These are phyloP conservation scores for Lithobates pipiens DNA, from an alignment of 2,797 vertebrate genomes.

Conservation along the genomic window DNA sequence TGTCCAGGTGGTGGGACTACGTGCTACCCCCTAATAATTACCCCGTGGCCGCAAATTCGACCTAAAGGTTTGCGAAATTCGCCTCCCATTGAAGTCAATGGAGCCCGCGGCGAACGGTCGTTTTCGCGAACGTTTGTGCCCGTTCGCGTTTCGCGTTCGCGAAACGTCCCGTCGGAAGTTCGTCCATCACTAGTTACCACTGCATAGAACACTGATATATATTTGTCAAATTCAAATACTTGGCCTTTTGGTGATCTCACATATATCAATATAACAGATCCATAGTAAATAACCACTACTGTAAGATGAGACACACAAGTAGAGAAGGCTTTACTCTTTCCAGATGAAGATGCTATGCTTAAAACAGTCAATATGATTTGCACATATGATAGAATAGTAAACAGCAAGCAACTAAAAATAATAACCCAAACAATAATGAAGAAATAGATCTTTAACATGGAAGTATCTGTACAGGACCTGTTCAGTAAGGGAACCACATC, in stretches of 20 bases:
- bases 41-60: no score
- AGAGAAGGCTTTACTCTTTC: slow-evolving; percentile 15
- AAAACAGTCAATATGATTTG: slow-evolving; percentile 3
- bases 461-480: slow-evolving; percentile 15
- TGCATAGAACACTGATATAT: slow-evolving; percentile 3
- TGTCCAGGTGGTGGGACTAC: no score
- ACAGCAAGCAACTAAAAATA: slow-evolving; percentile 8
- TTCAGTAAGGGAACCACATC: slow-evolving; percentile 24
- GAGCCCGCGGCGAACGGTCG: no score
- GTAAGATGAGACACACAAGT: slow-evolving; percentile 22
- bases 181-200: no score
- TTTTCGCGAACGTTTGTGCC: no score
- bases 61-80: no score
- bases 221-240: slow-evolving; percentile 19
- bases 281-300: slow-evolving; percentile 19
- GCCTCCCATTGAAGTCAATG: no score
- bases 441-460: not conserved
- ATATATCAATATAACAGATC: slow-evolving; percentile 19
- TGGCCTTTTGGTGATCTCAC: slow-evolving; percentile 25
- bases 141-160: no score
- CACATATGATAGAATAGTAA: slow-evolving; percentile 26
- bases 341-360: not conserved
- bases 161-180: no score
- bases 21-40: no score
- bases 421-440: slow-evolving; percentile 11